Conservation (phyloP, 2,797 vertebrate species). For the Sebastes steindachneri region DNA sequence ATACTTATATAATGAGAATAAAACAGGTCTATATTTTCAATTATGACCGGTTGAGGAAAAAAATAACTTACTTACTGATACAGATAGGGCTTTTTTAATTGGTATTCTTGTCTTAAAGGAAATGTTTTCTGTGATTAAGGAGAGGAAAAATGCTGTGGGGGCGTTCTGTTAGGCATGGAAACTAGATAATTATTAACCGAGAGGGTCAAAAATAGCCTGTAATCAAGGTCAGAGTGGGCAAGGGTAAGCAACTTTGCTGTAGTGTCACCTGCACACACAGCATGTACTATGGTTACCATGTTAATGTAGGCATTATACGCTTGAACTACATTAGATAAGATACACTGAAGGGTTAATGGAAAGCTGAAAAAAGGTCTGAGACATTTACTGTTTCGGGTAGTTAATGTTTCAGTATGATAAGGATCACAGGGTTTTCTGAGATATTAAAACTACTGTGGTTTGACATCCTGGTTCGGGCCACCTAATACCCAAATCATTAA, state of each 20-base stretch:
- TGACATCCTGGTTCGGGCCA: neutral
- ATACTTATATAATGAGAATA: neutral
- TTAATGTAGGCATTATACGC: neutral
- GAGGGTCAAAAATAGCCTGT: slow-evolving; percentile 64
- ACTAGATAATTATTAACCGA: slow-evolving; percentile 75
- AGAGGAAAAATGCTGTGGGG: slow-evolving; percentile 14
- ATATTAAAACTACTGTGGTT: neutral
- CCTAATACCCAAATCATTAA: slow-evolving; percentile 41
- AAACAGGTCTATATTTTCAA: too few species aligned
- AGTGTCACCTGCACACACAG: slow-evolving; percentile 27
- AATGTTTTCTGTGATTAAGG: slow-evolving; percentile 2
- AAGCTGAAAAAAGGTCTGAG: neutral
- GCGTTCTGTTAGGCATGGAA: slow-evolving; percentile 42
- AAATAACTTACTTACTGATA: neutral
- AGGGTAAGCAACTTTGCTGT: slow-evolving; percentile 38
- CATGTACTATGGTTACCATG: slow-evolving; percentile 10
- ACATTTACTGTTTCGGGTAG: neutral
- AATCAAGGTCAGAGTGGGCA: slow-evolving; percentile 66
- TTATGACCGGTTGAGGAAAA: neutral
- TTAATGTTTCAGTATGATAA: neutral
- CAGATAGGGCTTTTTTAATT: neutral
- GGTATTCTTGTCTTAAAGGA: neutral
- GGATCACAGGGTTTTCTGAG: neutral
- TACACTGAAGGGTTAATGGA: neutral
- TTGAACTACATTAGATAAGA: slow-evolving; percentile 10